These are phyloP conservation scores for Antedon mediterranea DNA, from an alignment of 53 echinoderm and acorn worm genomes.

Conservation along the genomic window DNA sequence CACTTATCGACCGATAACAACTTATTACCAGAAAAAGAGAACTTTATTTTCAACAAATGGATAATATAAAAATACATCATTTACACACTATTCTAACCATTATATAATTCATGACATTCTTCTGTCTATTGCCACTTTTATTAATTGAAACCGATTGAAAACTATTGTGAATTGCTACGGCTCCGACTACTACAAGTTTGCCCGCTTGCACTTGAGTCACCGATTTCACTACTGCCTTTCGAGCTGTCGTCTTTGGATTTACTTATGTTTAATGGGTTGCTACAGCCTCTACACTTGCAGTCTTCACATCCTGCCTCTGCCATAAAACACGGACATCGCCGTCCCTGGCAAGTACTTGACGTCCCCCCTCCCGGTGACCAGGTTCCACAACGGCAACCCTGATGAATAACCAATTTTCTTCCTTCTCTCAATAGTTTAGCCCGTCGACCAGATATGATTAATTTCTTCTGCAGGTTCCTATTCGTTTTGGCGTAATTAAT, in stretches of 20 bases:
- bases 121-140: no score
- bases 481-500: not conserved
- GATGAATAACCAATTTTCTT: constrained; percentile 16
- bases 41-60: no score
- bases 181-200: not conserved
- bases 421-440: constrained; percentile 64
- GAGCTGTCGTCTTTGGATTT: not conserved
- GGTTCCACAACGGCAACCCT: constrained; percentile 82
- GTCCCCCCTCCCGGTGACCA: constrained; percentile 32
- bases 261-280: constrained; percentile 39
- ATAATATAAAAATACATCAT: no score
- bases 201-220: not conserved
- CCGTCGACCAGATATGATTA: constrained; percentile 63
- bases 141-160: no score
- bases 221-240: not conserved
- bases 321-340: constrained; percentile 79
- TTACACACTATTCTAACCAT: no score
- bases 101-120: no score
- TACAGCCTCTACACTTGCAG: constrained; percentile 80
- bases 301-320: constrained; percentile 41
- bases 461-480: constrained; percentile 12
- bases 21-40: no score
- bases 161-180: constrained; percentile 3
- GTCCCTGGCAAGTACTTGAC: constrained; percentile 50
- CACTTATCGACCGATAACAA: no score